Percentiles rank a stretch among this genome's conserved stretches.
Conservation (phyloP, 2,113 vertebrate genomes). For the Lepisosteus osseus region DNA sequence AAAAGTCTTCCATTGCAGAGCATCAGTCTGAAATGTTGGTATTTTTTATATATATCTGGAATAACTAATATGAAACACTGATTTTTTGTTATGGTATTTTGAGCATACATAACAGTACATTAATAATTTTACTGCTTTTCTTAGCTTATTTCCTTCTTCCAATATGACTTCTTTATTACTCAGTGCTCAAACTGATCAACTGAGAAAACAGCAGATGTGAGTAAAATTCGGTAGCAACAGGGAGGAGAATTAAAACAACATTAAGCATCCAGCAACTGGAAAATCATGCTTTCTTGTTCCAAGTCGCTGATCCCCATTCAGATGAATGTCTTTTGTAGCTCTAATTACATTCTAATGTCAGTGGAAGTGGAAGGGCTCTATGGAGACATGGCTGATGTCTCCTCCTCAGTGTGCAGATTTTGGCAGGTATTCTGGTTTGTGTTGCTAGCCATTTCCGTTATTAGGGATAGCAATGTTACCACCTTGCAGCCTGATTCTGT, state of each 20-base stretch:
- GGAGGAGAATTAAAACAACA: conserved; percentile 47
- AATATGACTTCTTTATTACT: conserved; percentile 39
- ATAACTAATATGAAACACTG: no score
- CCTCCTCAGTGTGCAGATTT: not conserved
- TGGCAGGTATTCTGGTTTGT: no score
- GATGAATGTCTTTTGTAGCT: conserved; percentile 27
- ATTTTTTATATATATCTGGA: no score
- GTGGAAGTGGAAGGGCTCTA: conserved; percentile 19
- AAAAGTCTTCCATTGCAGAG: no score
- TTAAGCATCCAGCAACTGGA: conserved; percentile 36
- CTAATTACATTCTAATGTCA: conserved; percentile 42
- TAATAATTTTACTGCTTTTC: not conserved
- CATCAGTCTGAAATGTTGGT: no score
- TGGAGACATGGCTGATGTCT: conserved; percentile 22
- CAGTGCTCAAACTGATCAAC: conserved; percentile 30
- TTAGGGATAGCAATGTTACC: no score
- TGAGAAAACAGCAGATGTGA: conserved; percentile 46
- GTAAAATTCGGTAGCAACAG: conserved; percentile 43
- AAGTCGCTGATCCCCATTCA: conserved; percentile 29
- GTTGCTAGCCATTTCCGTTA: no score
- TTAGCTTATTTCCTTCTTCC: conserved; percentile 4
- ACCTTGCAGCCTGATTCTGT: no score
- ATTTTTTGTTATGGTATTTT: no score
- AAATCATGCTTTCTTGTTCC: conserved; percentile 39
- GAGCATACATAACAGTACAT: no score